Evolutionary conservation across 2,113 vertebrate genomes (phyloP).

Genomic region (Pituophis catenifer): DNA sequence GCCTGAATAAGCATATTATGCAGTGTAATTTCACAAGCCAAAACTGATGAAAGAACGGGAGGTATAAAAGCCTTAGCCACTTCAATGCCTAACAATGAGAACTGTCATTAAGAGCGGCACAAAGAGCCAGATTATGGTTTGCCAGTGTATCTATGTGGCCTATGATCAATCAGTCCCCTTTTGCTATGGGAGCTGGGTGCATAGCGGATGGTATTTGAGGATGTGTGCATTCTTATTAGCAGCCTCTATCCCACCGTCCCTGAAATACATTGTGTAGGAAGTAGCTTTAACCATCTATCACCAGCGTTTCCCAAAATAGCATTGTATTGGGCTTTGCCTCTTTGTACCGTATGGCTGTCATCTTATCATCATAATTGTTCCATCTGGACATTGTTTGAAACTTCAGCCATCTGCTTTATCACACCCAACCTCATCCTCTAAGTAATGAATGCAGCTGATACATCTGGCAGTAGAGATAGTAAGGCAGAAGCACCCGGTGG

Average conservation of each 20-base stretch:
- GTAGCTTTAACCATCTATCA: constrained; percentile 64
- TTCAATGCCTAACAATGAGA: constrained; percentile 55
- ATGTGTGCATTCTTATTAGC: constrained; percentile 71
- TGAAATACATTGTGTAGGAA: constrained; percentile 50
- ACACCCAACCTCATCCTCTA: constrained; percentile 53
- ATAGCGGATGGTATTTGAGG: constrained; percentile 71
- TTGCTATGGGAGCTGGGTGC: constrained; percentile 49
- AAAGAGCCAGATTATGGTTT: constrained; percentile 39
- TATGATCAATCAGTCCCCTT: constrained; percentile 55
- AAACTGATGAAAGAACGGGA: constrained; percentile 57
- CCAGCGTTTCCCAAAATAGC: constrained; percentile 47
- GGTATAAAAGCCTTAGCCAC: constrained; percentile 50
- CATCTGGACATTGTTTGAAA: constrained; percentile 55
- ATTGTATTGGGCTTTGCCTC: constrained; percentile 45
- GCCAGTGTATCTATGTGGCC: constrained; percentile 49
- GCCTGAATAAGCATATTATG: constrained; percentile 67
- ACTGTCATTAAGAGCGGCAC: constrained; percentile 33
- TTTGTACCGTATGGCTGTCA: constrained; percentile 62
- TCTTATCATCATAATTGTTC: constrained; percentile 59
- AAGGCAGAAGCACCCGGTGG: constrained; percentile 36
- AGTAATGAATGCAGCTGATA: constrained; percentile 54
- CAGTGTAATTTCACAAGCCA: constrained; percentile 58
- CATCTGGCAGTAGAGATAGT: constrained; percentile 44
- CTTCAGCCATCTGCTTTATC: constrained; percentile 66
- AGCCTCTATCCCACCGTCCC: constrained; percentile 58